A percentile compares a stretch with the other conserved stretches of the same genome.
Evolutionary conservation across 2,113 vertebrate species (phyloP).

Genomic region (Pogonocichla stellata): DNA sequence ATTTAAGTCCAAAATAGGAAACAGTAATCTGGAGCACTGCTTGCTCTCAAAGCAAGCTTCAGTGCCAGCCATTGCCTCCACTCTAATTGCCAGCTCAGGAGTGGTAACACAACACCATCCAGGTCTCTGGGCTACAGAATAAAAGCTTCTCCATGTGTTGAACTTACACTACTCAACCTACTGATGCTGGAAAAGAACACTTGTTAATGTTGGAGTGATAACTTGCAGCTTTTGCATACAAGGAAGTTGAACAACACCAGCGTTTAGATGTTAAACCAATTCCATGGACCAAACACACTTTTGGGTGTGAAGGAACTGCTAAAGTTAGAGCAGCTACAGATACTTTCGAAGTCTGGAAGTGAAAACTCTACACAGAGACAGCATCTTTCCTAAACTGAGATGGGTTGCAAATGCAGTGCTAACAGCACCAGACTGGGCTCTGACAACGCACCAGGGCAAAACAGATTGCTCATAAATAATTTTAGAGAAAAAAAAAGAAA

Average conservation of each 20-base stretch:
- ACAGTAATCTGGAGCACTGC: slow-evolving; percentile 2
- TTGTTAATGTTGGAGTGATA: background rate
- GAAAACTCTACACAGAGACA: background rate
- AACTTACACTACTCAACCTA: background rate
- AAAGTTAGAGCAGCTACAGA: background rate
- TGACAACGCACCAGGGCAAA: background rate
- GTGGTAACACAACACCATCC: background rate
- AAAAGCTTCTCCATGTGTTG: slow-evolving; percentile 21
- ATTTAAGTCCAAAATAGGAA: slow-evolving; percentile 16
- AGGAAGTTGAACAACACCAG: background rate
- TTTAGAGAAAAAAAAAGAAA: background rate
- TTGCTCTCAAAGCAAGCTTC: background rate
- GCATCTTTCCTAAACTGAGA: background rate
- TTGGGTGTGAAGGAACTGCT: background rate
- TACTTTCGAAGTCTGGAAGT: background rate
- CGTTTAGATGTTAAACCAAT: background rate
- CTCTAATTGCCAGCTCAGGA: background rate
- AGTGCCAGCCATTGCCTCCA: slow-evolving; percentile 20
- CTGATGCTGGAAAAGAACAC: slow-evolving; percentile 4
- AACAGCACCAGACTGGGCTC: background rate
- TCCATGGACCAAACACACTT: background rate
- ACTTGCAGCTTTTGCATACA: background rate
- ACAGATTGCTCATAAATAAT: background rate
- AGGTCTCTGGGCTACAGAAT: slow-evolving; percentile 8
- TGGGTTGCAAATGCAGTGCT: background rate